These are phyloP conservation scores for Alectoris magna DNA, from an alignment of 2,797 vertebrate genomes.

Conservation along the genomic window DNA sequence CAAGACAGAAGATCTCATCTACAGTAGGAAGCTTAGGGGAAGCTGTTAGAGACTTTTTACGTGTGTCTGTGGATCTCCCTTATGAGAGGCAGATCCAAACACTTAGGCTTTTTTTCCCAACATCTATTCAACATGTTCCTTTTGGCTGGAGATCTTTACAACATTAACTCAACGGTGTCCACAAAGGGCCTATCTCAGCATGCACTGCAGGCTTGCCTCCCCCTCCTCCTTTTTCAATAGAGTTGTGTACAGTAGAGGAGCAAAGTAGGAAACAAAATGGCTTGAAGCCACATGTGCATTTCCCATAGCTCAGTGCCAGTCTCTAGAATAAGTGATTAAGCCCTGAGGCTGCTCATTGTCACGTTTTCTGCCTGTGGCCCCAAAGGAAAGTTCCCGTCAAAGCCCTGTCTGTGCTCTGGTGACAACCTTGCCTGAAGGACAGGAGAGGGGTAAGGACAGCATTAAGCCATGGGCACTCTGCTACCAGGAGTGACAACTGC, in stretches of 20 bases:
- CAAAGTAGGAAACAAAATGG: slow-evolving; percentile 39
- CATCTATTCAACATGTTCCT: slow-evolving; percentile 30
- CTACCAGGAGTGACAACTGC: neutral
- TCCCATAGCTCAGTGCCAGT: slow-evolving; percentile 56
- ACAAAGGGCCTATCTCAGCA: slow-evolving; percentile 29
- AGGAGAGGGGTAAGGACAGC: neutral
- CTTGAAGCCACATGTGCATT: slow-evolving; percentile 53
- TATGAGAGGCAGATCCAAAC: neutral
- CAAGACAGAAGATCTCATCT: neutral
- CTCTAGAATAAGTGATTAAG: slow-evolving; percentile 17
- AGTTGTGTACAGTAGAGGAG: neutral
- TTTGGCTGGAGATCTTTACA: slow-evolving; percentile 27
- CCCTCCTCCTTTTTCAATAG: neutral
- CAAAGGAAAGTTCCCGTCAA: neutral
- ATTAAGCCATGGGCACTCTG: neutral
- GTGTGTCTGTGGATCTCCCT: neutral
- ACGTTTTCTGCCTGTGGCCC: neutral
- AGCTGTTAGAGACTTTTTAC: neutral
- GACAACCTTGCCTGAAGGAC: neutral
- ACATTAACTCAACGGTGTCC: neutral
- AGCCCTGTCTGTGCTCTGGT: neutral
- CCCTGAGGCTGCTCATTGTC: neutral
- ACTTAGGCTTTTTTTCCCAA: neutral
- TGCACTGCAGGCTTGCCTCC: neutral
- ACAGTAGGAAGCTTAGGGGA: neutral